Percentiles rank a stretch among this genome's conserved stretches.
Evolutionary conservation across 2,113 vertebrate species (phyloP).

Genomic region (Andinoacara biseriatus): DNA sequence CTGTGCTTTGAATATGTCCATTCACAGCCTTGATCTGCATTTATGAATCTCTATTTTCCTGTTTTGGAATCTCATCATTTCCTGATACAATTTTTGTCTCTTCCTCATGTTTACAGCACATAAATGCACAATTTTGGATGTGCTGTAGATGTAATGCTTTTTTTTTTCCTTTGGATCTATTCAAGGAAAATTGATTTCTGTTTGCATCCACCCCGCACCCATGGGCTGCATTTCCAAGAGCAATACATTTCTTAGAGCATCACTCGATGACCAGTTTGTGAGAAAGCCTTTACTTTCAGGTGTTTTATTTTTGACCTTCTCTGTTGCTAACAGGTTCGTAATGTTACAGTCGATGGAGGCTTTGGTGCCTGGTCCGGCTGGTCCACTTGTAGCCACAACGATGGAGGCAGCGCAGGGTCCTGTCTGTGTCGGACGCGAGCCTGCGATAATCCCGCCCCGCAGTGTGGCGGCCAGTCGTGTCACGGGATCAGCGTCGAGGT

Average conservation of each 20-base stretch:
- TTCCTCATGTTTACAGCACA: slow-evolving; percentile 34
- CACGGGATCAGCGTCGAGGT: slow-evolving; percentile 91
- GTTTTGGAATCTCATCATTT: slow-evolving; percentile 30
- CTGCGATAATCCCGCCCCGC: slow-evolving; percentile 90
- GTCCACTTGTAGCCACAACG: slow-evolving; percentile 87
- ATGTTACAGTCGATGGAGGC: slow-evolving; percentile 91
- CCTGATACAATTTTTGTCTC: slow-evolving; percentile 24
- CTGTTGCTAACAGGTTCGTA: slow-evolving; percentile 82
- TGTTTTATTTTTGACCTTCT: slow-evolving; percentile 33
- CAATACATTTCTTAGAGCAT: slow-evolving; percentile 39
- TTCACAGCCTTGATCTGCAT: slow-evolving; percentile 37
- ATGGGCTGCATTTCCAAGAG: slow-evolving; percentile 32
- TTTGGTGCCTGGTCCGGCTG: slow-evolving; percentile 89
- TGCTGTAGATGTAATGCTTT: slow-evolving; percentile 23
- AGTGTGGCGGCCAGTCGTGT: slow-evolving; percentile 91
- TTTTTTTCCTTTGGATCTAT: slow-evolving; percentile 48
- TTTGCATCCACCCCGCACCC: slow-evolving; percentile 24
- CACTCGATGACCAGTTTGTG: slow-evolving; percentile 32
- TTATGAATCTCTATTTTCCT: slow-evolving; percentile 10
- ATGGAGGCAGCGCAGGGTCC: slow-evolving; percentile 83
- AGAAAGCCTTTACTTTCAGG: slow-evolving; percentile 42
- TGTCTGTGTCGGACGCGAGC: slow-evolving; percentile 91
- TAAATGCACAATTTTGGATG: slow-evolving; percentile 44
- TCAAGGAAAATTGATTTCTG: slow-evolving; percentile 64
- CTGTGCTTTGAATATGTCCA: slow-evolving; percentile 29